phyloP scores from a whole-genome alignment of 2,797 vertebrate genomes.

The Argentina silus region DNA sequence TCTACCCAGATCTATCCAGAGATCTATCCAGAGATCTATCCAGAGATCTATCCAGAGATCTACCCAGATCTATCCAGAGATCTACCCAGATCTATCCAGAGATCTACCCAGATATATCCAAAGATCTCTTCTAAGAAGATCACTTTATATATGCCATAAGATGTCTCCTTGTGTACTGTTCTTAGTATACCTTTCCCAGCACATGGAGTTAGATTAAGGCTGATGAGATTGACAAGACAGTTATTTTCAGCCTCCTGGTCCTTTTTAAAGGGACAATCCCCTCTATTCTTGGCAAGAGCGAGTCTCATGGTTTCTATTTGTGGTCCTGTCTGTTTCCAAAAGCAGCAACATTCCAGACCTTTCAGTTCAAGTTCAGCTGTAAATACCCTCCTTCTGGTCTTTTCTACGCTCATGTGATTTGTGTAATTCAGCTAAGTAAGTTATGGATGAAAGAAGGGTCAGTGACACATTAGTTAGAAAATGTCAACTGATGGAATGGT shows the following conservation, averaged over 20 bases:
- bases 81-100: too few species aligned
- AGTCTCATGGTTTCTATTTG: conserved; percentile 60
- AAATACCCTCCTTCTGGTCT: conserved; percentile 29
- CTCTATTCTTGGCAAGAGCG: conserved; percentile 56
- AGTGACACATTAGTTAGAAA: not conserved
- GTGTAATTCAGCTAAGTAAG: conserved; percentile 41
- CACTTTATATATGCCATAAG: too few species aligned
- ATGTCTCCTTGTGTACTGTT: conserved; percentile 40
- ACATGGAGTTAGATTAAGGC: conserved; percentile 36
- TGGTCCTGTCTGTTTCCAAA: conserved; percentile 61
- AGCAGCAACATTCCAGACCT: conserved; percentile 22
- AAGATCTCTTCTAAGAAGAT: too few species aligned
- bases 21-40: too few species aligned
- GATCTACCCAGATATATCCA: too few species aligned
- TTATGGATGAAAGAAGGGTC: not conserved
- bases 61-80: too few species aligned
- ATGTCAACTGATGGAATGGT: conserved; percentile 8
- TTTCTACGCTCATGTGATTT: conserved; percentile 55
- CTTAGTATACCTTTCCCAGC: conserved; percentile 28
- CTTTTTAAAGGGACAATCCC: conserved; percentile 59
- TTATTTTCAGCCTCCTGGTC: conserved; percentile 62
- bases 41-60: too few species aligned
- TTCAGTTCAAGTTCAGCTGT: conserved; percentile 28
- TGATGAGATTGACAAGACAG: conserved; percentile 36
- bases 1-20: too few species aligned